Base-by-base conservation (phyloP, 2,888 invertebrate species). In the Macrosoma leucophasiata region DNA sequence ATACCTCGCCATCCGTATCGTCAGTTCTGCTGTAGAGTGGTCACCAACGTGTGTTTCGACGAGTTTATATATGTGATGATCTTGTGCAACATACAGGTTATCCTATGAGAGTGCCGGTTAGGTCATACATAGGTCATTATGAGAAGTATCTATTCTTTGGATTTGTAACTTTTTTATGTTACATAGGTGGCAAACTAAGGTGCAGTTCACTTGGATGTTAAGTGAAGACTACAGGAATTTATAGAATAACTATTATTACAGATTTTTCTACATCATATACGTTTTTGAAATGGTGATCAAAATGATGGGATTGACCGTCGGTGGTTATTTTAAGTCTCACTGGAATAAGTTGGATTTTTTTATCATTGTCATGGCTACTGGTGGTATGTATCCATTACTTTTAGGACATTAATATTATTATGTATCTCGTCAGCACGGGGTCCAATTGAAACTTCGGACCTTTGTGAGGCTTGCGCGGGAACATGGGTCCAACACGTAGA, bases 341-440 rank as follows among this genome's bases (percentile, higher is more conserved):
- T 88, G 88, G 88, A 87, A 88, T 48, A 82, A 81, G 42, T 57
- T 88, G n/a, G 88, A 88, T 41, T 77, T 87, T 33, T 58, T 78
- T 11, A 85, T 87, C 11, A 70, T 88, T 1, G 58, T 81, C 0
- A 70, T 86, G 58, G 85, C 85, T 6, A 67, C 78, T 9, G 68
- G 63, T 23, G 82, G 82, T 82, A 15, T 50, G 60, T 39, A 11
- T 17, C 8, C 17, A 13, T 5, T 2, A 7, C 3, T 4, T n/a
- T 10, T 21, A 9, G 7, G 15, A 17, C 10, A 6, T 13, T 25
- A 13, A 23, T 13, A 18, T 22, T 22, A 4, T 17, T n/a, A 4
- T 21, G n/a, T n/a, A n/a, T n/a, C n/a, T n/a, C n/a, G n/a, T n/a
- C n/a, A n/a, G n/a, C n/a, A n/a, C n/a, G n/a, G n/a, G n/a, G n/a